Conservation (phyloP, 2,113 vertebrate genomes). For the Erpornis zantholeuca region DNA sequence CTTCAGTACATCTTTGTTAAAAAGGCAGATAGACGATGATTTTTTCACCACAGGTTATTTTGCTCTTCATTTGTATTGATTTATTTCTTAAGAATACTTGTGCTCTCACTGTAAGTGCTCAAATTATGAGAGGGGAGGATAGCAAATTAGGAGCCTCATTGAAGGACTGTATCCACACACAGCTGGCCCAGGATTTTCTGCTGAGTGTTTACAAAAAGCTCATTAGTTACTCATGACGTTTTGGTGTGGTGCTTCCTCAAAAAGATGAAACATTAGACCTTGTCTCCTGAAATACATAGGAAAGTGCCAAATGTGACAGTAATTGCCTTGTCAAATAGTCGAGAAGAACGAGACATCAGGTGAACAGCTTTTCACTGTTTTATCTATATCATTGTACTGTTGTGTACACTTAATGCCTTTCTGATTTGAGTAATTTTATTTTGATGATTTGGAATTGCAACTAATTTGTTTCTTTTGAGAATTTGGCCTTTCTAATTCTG, state of each 20-base stretch:
- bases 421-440: background rate
- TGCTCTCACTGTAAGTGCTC: background rate
- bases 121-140: background rate
- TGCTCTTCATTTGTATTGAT: background rate
- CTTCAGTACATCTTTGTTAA: background rate
- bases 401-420: background rate
- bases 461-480: background rate
- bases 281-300: background rate
- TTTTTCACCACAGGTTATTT: background rate
- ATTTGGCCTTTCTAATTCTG: background rate
- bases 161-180: background rate
- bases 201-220: background rate
- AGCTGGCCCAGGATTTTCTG: background rate
- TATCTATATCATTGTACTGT: background rate
- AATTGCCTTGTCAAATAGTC: background rate
- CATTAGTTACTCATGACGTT: background rate
- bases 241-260: background rate
- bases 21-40: background rate
- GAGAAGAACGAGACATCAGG: background rate
- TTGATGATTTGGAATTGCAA: background rate
- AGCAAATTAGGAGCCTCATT: background rate
- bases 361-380: background rate
- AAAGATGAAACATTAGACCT: background rate
- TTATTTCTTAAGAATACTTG: background rate
- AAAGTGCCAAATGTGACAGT: background rate